Evolutionary conservation across 2,113 vertebrate genomes (phyloP).

Genomic region (Gopherus evgoodei): DNA sequence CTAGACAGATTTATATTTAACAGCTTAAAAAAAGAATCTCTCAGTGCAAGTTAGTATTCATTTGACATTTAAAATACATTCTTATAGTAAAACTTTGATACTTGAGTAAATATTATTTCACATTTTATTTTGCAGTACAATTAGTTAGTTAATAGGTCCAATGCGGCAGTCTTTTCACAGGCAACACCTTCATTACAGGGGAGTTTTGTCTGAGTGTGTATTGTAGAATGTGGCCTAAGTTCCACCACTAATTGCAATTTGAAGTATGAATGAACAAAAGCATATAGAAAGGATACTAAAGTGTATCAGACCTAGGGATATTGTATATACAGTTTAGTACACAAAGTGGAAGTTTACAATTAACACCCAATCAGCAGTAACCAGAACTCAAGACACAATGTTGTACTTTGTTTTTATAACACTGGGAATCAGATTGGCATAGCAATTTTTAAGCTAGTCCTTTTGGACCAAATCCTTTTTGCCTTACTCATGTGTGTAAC

Average conservation of each 20-base stretch:
- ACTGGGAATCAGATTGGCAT: not conserved
- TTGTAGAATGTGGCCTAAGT: not conserved
- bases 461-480: slow-evolving; percentile 9
- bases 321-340: not conserved
- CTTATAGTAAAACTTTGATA: slow-evolving; percentile 37
- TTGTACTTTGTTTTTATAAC: not conserved
- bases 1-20: not conserved
- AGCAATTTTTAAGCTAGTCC: not conserved
- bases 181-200: not conserved
- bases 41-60: not conserved
- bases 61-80: not conserved
- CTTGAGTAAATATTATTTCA: not conserved
- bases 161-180: not conserved
- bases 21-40: not conserved
- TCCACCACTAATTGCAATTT: accelerated
- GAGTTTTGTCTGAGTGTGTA: not conserved
- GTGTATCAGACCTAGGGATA: not conserved
- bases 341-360: not conserved
- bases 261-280: not conserved
- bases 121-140: not conserved
- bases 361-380: not conserved
- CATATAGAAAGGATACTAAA: not conserved
- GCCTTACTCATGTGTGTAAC: not conserved
- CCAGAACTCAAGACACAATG: not conserved
- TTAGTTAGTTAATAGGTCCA: not conserved